Percentiles rank a stretch among this genome's conserved stretches.
phyloP scores from a whole-genome alignment of 2,113 vertebrate genomes.

The Centrocercus urophasianus region DNA sequence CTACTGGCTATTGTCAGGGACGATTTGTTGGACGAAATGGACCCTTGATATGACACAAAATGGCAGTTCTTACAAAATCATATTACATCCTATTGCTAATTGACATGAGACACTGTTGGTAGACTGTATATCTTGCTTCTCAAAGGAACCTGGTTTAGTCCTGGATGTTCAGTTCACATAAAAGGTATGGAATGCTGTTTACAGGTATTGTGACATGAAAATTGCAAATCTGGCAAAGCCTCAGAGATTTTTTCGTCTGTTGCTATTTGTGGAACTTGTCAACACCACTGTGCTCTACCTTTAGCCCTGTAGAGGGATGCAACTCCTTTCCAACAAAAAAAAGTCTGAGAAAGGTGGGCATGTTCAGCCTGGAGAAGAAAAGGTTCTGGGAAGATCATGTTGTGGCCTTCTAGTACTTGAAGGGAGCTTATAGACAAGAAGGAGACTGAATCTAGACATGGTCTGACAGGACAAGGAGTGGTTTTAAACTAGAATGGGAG shows the following conservation, averaged over 20 bases:
- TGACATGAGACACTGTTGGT: not conserved
- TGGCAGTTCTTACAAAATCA: not conserved
- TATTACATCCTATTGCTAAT: not conserved
- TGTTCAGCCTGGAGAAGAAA: not conserved
- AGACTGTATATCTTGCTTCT: not conserved
- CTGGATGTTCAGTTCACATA: not conserved
- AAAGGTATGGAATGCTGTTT: not conserved
- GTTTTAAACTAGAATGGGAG: not conserved
- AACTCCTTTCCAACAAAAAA: not conserved
- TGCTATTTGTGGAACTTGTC: not conserved
- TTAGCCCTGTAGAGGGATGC: not conserved
- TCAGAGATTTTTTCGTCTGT: not conserved
- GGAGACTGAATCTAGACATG: not conserved
- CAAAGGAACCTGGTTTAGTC: not conserved
- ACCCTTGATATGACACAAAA: not conserved
- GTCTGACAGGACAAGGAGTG: not conserved
- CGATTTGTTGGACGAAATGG: not conserved
- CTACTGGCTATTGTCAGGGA: not conserved
- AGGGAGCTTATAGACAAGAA: not conserved
- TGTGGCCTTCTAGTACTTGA: not conserved
- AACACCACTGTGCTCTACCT: not conserved
- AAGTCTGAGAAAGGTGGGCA: not conserved
- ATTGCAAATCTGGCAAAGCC: not conserved
- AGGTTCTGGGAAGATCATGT: not conserved
- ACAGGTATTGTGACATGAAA: not conserved